A percentile compares a stretch with the other conserved stretches of the same genome.
These are phyloP conservation scores for Atrina japonica DNA, from an alignment of 2,888 invertebrate species.

Conservation along the genomic window DNA sequence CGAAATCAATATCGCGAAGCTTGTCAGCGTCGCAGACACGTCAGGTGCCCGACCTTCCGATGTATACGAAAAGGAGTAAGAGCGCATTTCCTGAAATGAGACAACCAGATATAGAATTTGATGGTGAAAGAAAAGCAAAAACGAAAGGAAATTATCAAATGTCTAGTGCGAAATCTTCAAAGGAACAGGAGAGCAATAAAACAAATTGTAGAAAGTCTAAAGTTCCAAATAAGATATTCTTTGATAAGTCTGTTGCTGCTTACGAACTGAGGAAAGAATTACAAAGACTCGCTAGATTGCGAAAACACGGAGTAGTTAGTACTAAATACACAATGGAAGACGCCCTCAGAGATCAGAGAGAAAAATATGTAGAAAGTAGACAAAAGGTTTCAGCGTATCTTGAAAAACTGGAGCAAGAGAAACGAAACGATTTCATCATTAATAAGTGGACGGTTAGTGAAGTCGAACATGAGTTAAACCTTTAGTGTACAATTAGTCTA, in stretches of 20 bases:
- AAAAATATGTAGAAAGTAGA: slow-evolving; percentile 44
- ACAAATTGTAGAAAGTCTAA: no score
- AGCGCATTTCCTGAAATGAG: slow-evolving; percentile 43
- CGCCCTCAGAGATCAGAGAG: slow-evolving; percentile 45
- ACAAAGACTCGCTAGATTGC: slow-evolving; percentile 42
- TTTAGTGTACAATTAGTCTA: neutral
- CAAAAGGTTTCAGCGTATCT: slow-evolving; percentile 51
- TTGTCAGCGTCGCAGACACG: slow-evolving; percentile 44
- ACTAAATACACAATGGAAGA: slow-evolving; percentile 45
- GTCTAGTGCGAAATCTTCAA: slow-evolving; percentile 4
- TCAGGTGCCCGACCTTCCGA: slow-evolving; percentile 36
- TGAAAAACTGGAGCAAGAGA: slow-evolving; percentile 45
- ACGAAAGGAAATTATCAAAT: neutral
- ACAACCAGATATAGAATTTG: no score
- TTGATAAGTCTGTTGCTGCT: slow-evolving; percentile 55
- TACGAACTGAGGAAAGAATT: slow-evolving; percentile 53
- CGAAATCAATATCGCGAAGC: slow-evolving; percentile 24
- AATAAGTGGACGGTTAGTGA: slow-evolving; percentile 47
- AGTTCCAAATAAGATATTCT: slow-evolving; percentile 40
- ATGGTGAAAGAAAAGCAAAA: neutral
- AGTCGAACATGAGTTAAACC: slow-evolving; percentile 14
- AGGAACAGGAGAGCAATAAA: no score
- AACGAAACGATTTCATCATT: slow-evolving; percentile 32
- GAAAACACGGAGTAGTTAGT: slow-evolving; percentile 41
- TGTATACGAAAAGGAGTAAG: slow-evolving; percentile 33